A percentile compares a stretch with the other conserved stretches of the same genome.
These are phyloP conservation scores for Cerceris ruficornis DNA, from an alignment of 2,888 invertebrate species.

Conservation along the genomic window DNA sequence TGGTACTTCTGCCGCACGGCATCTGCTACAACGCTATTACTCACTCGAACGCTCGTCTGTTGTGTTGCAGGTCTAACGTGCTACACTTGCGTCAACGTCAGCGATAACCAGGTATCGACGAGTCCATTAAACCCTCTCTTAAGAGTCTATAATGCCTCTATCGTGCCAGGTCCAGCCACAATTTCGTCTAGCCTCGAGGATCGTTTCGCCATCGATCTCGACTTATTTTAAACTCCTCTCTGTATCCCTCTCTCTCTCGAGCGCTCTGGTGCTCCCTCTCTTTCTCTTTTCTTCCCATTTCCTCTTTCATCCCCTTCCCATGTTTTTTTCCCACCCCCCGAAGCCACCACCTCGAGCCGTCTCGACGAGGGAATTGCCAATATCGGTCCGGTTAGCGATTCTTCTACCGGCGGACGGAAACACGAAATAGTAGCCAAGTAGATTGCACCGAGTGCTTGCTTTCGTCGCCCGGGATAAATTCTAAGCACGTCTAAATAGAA, in stretches of 20 bases:
- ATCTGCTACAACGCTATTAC: constrained; percentile 53
- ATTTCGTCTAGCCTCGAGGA: constrained; percentile 51
- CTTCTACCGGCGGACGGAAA: constrained; percentile 28
- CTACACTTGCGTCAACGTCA: constrained; percentile 86
- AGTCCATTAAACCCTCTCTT: constrained; percentile 70
- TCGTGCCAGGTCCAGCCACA: constrained; percentile 64
- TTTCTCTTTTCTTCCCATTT: background rate
- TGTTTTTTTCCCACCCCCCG: background rate
- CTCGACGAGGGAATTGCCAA: constrained; percentile 44
- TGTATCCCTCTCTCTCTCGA: constrained; percentile 4
- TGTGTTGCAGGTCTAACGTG: constrained; percentile 82
- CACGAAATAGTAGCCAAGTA: constrained; percentile 34
- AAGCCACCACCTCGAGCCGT: constrained; percentile 8
- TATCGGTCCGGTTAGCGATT: constrained; percentile 45
- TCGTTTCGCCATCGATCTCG: constrained; percentile 57
- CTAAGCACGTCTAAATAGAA: constrained; percentile 33
- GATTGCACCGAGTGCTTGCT: constrained; percentile 24
- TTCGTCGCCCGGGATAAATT: constrained; percentile 39
- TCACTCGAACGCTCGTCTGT: constrained; percentile 53
- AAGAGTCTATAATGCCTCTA: constrained; percentile 69
- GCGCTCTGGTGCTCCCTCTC: constrained; percentile 10
- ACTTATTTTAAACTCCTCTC: constrained; percentile 54
- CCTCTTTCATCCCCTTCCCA: background rate
- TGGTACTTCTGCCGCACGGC: constrained; percentile 20
- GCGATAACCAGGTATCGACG: constrained; percentile 83